Base-by-base conservation (phyloP, 1,140 invertebrate species). In the Drosophila sechellia region DNA sequence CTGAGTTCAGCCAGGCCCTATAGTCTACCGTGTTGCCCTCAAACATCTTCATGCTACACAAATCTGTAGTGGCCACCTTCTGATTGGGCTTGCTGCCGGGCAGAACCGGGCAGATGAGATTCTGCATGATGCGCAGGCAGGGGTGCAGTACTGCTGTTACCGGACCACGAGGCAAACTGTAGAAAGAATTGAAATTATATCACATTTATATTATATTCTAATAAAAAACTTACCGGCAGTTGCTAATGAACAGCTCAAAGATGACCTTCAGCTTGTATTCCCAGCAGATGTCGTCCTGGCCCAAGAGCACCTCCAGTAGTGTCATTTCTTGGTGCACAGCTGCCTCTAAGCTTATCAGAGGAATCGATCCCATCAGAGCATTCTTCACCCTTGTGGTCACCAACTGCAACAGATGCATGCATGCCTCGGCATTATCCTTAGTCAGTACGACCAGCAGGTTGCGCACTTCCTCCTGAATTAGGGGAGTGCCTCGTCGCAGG, bases 211-310 rank as follows among this genome's bases (percentile, higher is more conserved):
- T 57, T 15, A 4, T 5, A 8, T 31, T 31, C 27, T 31, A 31
- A 31, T 31, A 31, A 10, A 31, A 20, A n/a, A 76, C 72, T 48
- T 4, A 94, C 78, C 94, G 94, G 74, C 94, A 97, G 57, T 94
- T 95, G 93, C 96, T 95, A 43, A 97, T 90, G 85, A 98, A 98
- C 27, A 98, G 91, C 57, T 96, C 94, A 93, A 99, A 96, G 20
- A 99, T 96, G 86, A 97, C 97, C 42, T 97, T 95, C 0, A 99
- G 93, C 89, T 98, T 96, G 58, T 96, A 95, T 92, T 99, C 98
- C 98, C 98, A 99, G 92, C 98, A 99, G 0, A 96, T 95, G 81
- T 99, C 98, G 87, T 99, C 97, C 74, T 98, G 97, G 75, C 98
- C 96, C 0, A 99, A 95, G 8, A 98, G 94, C 1, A 96, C 96